phyloP scores from a whole-genome alignment of 2,797 vertebrate species.

The Pangasius sanitwongsei region DNA sequence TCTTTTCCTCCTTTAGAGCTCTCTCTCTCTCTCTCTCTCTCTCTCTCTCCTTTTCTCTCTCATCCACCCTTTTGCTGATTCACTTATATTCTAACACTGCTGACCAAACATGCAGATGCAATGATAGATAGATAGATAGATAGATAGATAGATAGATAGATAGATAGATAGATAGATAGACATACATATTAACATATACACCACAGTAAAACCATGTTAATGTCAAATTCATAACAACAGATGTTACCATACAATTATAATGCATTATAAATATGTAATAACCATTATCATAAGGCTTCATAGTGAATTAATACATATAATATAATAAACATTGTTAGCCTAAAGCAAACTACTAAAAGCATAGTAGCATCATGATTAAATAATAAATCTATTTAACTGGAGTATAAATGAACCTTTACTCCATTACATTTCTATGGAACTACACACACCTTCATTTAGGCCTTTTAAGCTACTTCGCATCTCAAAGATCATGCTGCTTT shows the following conservation, averaged over 20 bases:
- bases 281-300: not conserved
- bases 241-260: not conserved
- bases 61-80: conserved; percentile 11
- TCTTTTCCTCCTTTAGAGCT: conserved; percentile 78
- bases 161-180: conserved; percentile 13
- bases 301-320: not conserved
- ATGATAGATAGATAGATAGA: conserved; percentile 22
- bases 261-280: not conserved
- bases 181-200: not conserved
- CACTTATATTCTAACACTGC: conserved; percentile 32
- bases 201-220: not conserved
- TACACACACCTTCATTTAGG: not conserved
- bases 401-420: not conserved
- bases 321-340: not conserved
- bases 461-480: not conserved
- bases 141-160: not conserved
- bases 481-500: not conserved
- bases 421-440: not conserved
- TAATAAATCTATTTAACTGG: not conserved
- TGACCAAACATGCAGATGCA: conserved; percentile 66
- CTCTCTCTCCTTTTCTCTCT: not conserved
- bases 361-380: not conserved
- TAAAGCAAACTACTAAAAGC: not conserved
- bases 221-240: not conserved
- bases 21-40: conserved; percentile 37